Conservation (phyloP, 2,797 vertebrate species). For the Hemitrygon akajei region DNA sequence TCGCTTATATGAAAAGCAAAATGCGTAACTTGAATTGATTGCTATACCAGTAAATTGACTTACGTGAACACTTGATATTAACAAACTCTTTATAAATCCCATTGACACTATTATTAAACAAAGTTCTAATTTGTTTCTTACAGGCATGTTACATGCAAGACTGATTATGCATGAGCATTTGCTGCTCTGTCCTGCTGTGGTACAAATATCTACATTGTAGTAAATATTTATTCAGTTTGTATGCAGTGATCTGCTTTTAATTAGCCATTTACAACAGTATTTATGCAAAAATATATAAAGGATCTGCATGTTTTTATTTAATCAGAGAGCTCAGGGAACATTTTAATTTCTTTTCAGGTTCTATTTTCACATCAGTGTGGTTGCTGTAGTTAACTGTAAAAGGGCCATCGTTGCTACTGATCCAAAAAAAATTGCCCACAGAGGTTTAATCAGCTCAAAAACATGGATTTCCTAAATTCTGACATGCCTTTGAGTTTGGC, state of each 20-base stretch:
- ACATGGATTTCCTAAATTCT: too few relatives aligned
- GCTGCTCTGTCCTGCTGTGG: background rate
- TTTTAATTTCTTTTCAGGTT: background rate
- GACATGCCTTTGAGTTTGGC: too few relatives aligned
- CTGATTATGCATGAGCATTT: background rate
- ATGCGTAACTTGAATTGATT: slow-evolving; percentile 7
- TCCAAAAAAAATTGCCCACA: background rate
- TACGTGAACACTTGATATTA: slow-evolving; percentile 24
- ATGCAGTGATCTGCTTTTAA: background rate
- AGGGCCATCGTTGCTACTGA: background rate
- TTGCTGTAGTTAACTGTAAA: background rate
- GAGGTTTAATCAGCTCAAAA: too few relatives aligned
- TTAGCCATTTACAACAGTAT: background rate
- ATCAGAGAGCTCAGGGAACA: background rate
- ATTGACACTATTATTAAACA: background rate
- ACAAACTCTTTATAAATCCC: background rate
- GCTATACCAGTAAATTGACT: background rate
- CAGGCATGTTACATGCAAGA: background rate
- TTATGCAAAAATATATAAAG: background rate
- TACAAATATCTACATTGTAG: background rate
- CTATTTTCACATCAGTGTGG: background rate
- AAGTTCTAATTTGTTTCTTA: background rate
- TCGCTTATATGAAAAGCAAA: background rate
- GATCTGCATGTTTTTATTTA: background rate
- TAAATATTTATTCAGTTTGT: background rate